Evolutionary conservation across 2,113 vertebrate genomes (phyloP).

Genomic region (Pholis gunnellus): DNA sequence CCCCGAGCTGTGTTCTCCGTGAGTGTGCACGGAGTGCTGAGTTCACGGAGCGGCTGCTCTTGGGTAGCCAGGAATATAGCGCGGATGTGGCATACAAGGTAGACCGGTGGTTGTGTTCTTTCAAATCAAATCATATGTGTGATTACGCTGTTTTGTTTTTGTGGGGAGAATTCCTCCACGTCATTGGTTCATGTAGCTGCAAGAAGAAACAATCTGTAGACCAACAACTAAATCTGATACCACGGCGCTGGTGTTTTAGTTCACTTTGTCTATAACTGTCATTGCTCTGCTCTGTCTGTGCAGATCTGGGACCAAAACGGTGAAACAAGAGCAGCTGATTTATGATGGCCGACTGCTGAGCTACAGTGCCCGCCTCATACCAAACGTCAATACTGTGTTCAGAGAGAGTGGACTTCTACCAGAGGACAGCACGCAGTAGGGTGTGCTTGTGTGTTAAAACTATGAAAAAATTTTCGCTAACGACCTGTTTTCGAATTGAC

Average conservation of each 20-base stretch:
- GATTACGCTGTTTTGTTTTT: no score
- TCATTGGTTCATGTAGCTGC: no score
- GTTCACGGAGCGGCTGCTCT: accelerated
- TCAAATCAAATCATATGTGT: no score
- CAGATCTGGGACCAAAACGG: neutral
- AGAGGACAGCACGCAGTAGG: neutral
- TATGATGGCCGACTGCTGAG: slow-evolving; percentile 45
- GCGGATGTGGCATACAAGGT: slow-evolving; percentile 68
- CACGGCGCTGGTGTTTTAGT: neutral
- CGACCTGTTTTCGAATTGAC: no score
- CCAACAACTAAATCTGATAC: neutral
- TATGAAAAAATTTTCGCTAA: no score
- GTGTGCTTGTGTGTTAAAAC: no score
- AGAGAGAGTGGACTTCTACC: neutral
- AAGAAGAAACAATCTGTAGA: neutral
- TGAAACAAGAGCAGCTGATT: neutral
- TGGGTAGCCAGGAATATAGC: slow-evolving; percentile 43
- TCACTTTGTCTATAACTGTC: neutral
- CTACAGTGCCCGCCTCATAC: slow-evolving; percentile 28
- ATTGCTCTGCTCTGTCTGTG: neutral
- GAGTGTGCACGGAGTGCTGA: slow-evolving; percentile 64
- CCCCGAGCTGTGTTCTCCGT: slow-evolving; percentile 46
- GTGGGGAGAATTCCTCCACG: no score
- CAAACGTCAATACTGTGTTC: slow-evolving; percentile 47
- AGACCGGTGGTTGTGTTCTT: neutral